Evolutionary conservation across 2,797 vertebrate genomes (phyloP).

Genomic region (Phalanger gymnotis): DNA sequence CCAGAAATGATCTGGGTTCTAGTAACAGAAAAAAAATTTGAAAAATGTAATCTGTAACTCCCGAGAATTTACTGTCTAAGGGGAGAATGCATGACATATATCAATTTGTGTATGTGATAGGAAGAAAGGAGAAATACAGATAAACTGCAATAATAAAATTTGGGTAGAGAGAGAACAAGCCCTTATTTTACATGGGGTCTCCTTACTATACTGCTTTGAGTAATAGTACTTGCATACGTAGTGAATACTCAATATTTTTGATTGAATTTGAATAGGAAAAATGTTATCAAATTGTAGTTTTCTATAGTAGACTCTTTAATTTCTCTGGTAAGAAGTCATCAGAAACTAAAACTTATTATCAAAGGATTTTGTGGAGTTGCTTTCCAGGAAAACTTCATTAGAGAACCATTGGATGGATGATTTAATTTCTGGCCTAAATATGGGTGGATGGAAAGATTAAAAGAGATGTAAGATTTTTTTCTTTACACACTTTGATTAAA

Average conservation of each 20-base stretch:
- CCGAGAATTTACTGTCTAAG: neutral
- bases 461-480: neutral
- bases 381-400: neutral
- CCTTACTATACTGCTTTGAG: neutral
- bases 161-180: neutral
- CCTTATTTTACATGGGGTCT: neutral
- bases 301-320: neutral
- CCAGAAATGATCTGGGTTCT: neutral
- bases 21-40: neutral
- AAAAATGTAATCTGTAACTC: neutral
- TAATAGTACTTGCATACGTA: neutral
- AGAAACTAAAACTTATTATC: neutral
- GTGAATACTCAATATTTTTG: neutral
- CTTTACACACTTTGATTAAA: neutral
- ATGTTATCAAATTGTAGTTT: neutral
- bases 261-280: neutral
- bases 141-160: neutral
- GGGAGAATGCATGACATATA: neutral
- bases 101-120: neutral
- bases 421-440: too few relatives aligned
- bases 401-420: neutral
- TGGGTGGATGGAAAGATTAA: neutral
- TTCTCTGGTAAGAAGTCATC: neutral
- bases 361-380: neutral
- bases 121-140: neutral